These are phyloP conservation scores for Imbricaverruca yamaguchii DNA, from an alignment of 2,888 invertebrate species.

Conservation along the genomic window DNA sequence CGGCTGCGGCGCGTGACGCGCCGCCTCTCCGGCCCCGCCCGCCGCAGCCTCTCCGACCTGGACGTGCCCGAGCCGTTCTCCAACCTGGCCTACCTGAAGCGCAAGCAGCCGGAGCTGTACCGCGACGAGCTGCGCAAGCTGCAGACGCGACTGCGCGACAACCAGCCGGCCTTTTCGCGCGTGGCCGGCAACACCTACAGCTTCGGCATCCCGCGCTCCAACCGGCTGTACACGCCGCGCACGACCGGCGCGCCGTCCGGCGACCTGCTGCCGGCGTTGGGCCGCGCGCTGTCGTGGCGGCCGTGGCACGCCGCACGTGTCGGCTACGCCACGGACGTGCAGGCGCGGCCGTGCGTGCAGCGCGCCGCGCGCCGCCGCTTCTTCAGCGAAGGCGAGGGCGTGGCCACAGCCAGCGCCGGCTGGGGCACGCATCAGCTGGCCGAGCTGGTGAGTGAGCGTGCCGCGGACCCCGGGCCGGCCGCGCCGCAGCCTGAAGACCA, in stretches of 20 bases:
- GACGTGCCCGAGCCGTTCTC: constrained; percentile 14
- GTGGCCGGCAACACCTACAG: constrained; percentile 1
- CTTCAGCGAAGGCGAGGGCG: not conserved
- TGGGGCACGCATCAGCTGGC: not conserved
- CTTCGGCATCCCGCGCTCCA: constrained; percentile 15
- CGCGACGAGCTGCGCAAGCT: constrained; percentile 11
- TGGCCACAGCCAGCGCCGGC: not conserved
- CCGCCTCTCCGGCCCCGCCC: not conserved
- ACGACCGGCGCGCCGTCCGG: not conserved
- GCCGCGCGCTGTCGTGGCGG: not conserved
- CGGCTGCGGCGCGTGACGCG: not conserved
- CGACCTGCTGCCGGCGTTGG: not conserved
- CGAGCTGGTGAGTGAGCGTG: not conserved
- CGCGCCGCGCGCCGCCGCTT: not conserved
- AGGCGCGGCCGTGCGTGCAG: not conserved
- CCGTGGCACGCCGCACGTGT: not conserved
- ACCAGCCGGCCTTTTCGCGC: not conserved
- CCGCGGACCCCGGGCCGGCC: not conserved
- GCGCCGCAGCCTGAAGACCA: not conserved
- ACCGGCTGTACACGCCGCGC: constrained; percentile 16
- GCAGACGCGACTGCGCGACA: not conserved
- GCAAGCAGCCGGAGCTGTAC: not conserved
- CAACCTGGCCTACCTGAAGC: constrained; percentile 18
- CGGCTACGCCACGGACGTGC: not conserved
- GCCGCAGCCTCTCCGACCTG: constrained; percentile 15